Base-by-base conservation (phyloP, 30 jellyfish, hydroid and myxozoan genomes). In the Hydractinia echinata region DNA sequence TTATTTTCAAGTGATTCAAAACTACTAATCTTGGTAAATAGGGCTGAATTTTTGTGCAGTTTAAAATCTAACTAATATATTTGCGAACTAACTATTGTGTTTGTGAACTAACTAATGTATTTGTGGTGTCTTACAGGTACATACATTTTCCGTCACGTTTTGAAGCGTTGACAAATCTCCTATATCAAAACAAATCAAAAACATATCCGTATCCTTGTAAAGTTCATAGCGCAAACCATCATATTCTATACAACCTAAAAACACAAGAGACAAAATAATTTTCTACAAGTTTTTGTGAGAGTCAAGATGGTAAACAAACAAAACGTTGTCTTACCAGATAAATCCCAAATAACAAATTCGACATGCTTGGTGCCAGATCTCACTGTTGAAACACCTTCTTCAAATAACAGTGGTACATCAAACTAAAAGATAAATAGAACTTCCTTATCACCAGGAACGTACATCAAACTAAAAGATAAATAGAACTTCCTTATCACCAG, bases 271-370 rank as follows among this genome's bases (percentile, higher is more conserved):
- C 15, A 61, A 20, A 18, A 13, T 11, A 13, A 51, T 2, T 0
- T 30, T 30, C 1, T 30, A 30, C 44, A 30, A 30, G 44, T 30
- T 30, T 30, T 30, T 30, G 44, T 30, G 44, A 30, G 44, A 30
- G 44, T 30, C 69, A 58, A 13, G 19, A 58, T 13, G 19, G 39
- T 6, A 13, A 64, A 64, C 18, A 64, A 64, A 64, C 19, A 0
- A 64, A 64, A n/a, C 81, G 4, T 58, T 11, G 83, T 39, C 0
- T 10, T 7, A 88, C 96, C 96, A 70, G 96, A 88, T 53, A 88
- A 66, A 61, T 88, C 96, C 94, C 94, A 88, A 21, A 88, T 89
- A 79, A 88, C 85, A 51, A 88, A 88, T 19, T 88, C 96, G 5
- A 88, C 76, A 54, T 73, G 66, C 67, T 76, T 88, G 16, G 89